Percentiles rank a stretch among this genome's conserved stretches.
These are phyloP conservation scores for Amblyornis subalaris DNA, from an alignment of 2,113 vertebrate species.

Conservation along the genomic window DNA sequence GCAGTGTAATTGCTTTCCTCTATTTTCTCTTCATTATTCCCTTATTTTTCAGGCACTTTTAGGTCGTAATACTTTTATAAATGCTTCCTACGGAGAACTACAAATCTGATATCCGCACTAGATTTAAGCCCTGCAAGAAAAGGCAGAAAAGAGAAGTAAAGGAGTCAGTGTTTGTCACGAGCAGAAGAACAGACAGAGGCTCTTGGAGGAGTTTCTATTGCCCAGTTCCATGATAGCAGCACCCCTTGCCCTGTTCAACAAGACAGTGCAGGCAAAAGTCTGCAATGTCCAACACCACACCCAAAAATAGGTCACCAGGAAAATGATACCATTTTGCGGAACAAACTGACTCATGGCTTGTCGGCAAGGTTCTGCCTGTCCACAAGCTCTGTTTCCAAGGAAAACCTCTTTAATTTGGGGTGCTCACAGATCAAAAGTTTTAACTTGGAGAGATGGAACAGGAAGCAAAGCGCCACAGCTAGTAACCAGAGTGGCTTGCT, in stretches of 20 bases:
- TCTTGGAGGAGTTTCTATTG: not conserved
- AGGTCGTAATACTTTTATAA: not conserved
- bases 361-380: not conserved
- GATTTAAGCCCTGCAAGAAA: not conserved
- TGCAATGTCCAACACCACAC: not conserved
- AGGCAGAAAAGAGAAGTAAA: not conserved
- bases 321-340: not conserved
- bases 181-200: not conserved
- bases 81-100: not conserved
- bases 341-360: not conserved
- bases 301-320: not conserved
- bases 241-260: not conserved
- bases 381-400: not conserved
- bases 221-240: not conserved
- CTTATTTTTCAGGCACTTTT: not conserved
- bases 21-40: not conserved
- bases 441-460: not conserved
- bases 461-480: not conserved
- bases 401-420: not conserved
- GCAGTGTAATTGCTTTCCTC: not conserved
- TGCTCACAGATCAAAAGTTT: not conserved
- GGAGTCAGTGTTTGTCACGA: accelerated
- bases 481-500: not conserved
- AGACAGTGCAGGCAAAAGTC: not conserved
- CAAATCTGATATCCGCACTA: not conserved